A percentile compares a stretch with the other conserved stretches of the same genome.
phyloP scores from a whole-genome alignment of 2,797 vertebrate genomes.

The Schizopygopsis pylzovi region DNA sequence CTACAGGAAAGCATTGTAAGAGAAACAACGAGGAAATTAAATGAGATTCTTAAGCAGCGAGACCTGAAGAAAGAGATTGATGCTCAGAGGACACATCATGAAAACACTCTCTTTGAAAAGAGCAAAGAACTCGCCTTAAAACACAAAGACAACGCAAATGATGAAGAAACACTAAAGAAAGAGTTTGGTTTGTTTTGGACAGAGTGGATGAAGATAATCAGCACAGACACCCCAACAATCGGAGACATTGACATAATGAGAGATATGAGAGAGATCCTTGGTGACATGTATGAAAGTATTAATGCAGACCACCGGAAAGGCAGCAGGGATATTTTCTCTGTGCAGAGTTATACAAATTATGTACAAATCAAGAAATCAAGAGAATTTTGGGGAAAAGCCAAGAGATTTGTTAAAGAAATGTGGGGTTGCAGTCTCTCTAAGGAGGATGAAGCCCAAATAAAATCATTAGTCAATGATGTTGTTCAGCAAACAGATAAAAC shows the following conservation, averaged over 20 bases:
- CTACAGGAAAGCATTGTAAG: conserved; percentile 60
- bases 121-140: conserved; percentile 58
- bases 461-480: background rate
- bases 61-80: conserved; percentile 56
- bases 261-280: conserved; percentile 20
- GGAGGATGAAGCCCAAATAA: conserved; percentile 5
- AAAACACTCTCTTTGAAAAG: conserved; percentile 57
- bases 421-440: background rate
- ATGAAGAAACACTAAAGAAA: conserved; percentile 51
- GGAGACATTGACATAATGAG: conserved; percentile 3
- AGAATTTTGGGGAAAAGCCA: fast-evolving
- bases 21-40: conserved; percentile 57
- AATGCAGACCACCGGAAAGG: background rate
- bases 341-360: conserved; percentile 14
- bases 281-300: background rate
- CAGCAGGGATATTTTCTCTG: background rate
- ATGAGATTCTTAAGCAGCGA: conserved; percentile 51
- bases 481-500: background rate
- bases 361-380: background rate
- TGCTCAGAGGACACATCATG: conserved; percentile 56
- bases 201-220: conserved; percentile 9
- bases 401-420: fast-evolving
- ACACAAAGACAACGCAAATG: conserved; percentile 51
- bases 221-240: background rate
- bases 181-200: conserved; percentile 45